Percentiles rank a stretch among this genome's conserved stretches.
Conservation (phyloP, 2,113 vertebrate genomes). For the Ochotona princeps region DNA sequence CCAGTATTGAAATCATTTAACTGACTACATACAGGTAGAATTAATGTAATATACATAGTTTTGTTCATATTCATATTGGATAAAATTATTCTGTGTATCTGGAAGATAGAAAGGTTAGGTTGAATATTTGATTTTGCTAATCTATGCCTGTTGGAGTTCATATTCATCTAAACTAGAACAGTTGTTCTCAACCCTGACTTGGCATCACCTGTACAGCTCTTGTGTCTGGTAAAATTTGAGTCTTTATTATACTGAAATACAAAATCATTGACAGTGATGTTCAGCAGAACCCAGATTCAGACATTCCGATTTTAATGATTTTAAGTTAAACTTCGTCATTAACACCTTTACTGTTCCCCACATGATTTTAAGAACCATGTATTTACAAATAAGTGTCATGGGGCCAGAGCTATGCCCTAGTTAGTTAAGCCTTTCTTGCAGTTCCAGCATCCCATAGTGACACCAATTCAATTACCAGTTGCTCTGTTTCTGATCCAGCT, state of each 20-base stretch:
- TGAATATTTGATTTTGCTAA: constrained; percentile 44
- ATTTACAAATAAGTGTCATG: neutral
- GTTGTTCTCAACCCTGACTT: neutral
- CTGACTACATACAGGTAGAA: constrained; percentile 14
- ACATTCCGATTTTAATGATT: neutral
- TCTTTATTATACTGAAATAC: neutral
- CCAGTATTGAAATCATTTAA: constrained; percentile 20
- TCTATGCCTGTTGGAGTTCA: neutral
- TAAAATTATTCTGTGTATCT: constrained; percentile 8
- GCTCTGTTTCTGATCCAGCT: too few relatives aligned
- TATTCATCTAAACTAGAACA: neutral
- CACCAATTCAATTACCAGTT: too few relatives aligned
- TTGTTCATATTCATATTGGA: constrained; percentile 50
- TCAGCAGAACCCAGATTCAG: neutral
- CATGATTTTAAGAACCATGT: neutral
- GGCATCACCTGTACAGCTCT: neutral
- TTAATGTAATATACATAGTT: constrained; percentile 61
- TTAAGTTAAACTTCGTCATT: neutral
- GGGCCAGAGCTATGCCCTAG: too few relatives aligned
- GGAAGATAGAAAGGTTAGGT: constrained; percentile 33
- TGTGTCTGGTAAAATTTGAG: neutral
- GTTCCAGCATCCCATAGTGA: too few relatives aligned
- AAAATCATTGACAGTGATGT: neutral
- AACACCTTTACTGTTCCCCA: neutral
- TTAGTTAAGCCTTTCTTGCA: too few relatives aligned